Conservation (phyloP, 2,888 invertebrate genomes). For the Acronicta aceris region DNA sequence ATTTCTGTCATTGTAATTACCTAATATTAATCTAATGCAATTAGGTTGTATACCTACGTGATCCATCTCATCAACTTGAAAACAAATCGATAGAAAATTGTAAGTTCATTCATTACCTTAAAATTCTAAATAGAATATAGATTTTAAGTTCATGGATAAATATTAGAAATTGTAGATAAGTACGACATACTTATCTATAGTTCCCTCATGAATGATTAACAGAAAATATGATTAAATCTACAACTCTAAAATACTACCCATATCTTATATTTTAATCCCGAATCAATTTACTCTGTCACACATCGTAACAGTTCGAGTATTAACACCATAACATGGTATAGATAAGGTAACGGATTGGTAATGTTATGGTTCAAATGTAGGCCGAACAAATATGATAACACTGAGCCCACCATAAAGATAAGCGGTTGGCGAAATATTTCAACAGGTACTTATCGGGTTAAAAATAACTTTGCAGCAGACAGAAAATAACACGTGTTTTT, state of each 20-base stretch:
- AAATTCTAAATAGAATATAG: no score
- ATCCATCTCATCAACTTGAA: no score
- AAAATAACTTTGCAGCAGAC: slow-evolving; percentile 15
- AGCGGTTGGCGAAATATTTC: slow-evolving; percentile 51
- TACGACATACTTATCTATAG: no score
- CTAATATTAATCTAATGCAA: no score
- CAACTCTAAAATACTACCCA: slow-evolving; percentile 3
- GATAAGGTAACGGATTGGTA: slow-evolving; percentile 61
- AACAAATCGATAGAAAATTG: no score
- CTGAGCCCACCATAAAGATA: slow-evolving; percentile 55
- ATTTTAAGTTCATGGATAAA: no score
- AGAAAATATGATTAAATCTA: no score
- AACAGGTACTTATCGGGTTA: slow-evolving; percentile 44
- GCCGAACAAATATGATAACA: slow-evolving; percentile 63
- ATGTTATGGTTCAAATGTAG: slow-evolving; percentile 61
- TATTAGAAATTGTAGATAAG: no score
- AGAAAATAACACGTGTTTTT: slow-evolving; percentile 15
- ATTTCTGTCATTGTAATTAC: no score
- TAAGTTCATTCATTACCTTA: no score
- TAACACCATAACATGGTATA: slow-evolving; percentile 47
- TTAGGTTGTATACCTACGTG: no score
- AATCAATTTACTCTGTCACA: slow-evolving; percentile 36
- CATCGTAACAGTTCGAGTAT: slow-evolving; percentile 41
- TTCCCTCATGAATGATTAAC: no score
- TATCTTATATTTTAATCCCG: slow-evolving; percentile 25